These are phyloP conservation scores for Diarsia brunnea DNA, from an alignment of 2,888 invertebrate species.

Conservation along the genomic window DNA sequence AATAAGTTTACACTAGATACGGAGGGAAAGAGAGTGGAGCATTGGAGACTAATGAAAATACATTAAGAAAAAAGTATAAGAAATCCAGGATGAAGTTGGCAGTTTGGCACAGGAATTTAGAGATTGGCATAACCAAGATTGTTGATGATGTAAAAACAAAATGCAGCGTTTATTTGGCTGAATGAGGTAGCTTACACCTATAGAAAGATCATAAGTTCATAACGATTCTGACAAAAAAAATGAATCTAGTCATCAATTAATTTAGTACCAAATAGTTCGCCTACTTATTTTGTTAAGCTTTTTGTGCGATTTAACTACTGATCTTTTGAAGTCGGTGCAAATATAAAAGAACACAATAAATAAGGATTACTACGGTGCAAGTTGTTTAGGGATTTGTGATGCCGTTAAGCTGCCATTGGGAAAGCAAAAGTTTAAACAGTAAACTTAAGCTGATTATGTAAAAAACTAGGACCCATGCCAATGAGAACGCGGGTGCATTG, in stretches of 20 bases:
- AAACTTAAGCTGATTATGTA: background rate
- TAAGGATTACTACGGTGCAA: conserved; percentile 8
- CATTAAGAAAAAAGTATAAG: background rate
- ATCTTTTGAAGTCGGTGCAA: background rate
- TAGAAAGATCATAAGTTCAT: background rate
- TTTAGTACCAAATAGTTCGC: background rate
- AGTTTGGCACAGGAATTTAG: background rate
- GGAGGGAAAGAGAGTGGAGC: conserved; percentile 1
- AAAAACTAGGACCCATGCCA: background rate
- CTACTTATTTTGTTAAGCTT: background rate
- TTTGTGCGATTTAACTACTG: background rate
- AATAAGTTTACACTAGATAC: conserved; percentile 49
- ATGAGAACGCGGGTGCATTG: conserved; percentile 9
- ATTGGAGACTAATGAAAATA: conserved; percentile 21
- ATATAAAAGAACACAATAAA: background rate
- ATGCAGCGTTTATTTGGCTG: background rate
- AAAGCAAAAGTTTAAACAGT: background rate
- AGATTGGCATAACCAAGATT: background rate
- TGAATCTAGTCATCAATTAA: background rate
- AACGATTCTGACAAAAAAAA: background rate
- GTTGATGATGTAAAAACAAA: background rate
- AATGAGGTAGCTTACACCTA: background rate
- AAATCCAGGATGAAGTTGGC: background rate
- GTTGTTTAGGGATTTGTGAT: conserved; percentile 4
- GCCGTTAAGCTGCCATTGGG: background rate